Conservation (phyloP, 2,113 vertebrate species). For the Entelurus aequoreus region DNA sequence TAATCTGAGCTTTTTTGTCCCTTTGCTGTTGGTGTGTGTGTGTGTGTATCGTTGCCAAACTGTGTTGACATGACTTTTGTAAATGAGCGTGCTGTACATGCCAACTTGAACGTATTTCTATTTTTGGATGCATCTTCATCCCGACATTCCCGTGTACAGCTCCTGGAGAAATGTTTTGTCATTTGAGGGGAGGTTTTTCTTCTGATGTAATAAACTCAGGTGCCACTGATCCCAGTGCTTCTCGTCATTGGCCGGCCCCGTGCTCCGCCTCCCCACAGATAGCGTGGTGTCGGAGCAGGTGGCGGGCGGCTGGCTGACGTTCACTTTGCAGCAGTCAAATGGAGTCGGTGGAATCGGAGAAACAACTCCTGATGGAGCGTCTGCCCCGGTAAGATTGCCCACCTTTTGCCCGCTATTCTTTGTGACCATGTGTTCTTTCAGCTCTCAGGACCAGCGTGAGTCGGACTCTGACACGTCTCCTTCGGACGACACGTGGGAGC, state of each 20-base stretch:
- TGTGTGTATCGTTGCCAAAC: too few species aligned
- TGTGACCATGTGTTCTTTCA: constrained; percentile 15
- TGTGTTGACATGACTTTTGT: too few species aligned
- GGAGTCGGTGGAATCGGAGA: constrained; percentile 37
- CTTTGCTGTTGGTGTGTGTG: too few species aligned
- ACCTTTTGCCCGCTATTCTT: not conserved
- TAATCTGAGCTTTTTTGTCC: too few species aligned
- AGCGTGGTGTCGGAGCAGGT: constrained; percentile 21
- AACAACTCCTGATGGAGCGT: constrained; percentile 30
- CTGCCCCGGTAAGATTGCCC: constrained; percentile 17
- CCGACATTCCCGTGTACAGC: constrained; percentile 21
- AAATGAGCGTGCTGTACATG: too few species aligned
- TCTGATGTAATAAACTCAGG: constrained; percentile 44
- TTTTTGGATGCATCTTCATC: not conserved
- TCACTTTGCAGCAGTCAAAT: constrained; percentile 1
- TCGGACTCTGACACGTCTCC: constrained; percentile 23
- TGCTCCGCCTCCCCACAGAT: constrained; percentile 32
- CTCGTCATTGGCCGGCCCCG: not conserved
- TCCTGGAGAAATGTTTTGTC: not conserved
- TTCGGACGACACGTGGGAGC: not conserved
- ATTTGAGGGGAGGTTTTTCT: not conserved
- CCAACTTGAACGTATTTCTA: too few species aligned
- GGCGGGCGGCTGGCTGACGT: constrained; percentile 1
- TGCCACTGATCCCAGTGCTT: not conserved
- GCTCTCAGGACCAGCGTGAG: constrained; percentile 9